Evolutionary conservation across 2,113 vertebrate species (phyloP), one percentile per base, ranked within the genome.

Genomic region (Varanus salvator): DNA sequence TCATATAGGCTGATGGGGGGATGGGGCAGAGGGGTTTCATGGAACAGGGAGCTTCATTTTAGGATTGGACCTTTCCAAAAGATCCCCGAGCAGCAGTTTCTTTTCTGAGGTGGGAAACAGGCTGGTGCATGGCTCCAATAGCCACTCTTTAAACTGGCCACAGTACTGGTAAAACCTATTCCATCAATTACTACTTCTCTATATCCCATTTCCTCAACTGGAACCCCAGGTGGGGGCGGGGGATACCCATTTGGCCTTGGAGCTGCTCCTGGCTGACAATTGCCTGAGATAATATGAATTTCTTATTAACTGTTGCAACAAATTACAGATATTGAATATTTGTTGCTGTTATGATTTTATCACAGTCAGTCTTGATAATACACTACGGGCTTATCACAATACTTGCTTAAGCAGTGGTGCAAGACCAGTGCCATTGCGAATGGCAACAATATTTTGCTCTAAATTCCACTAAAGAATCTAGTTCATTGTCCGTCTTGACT

Each of bases 401-500:
- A n/a, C 27, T 74, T 80, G 64, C 11, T 50, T 52, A 34, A 77
- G 23, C 48, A 54, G 6, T 74, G 57, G 14, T 64, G 54, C 60
- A 8, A 83, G 69, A 57, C 15, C 14, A 48, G 34, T 64, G 9
- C 50, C 21, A n/a, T 14, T 19, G 50, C 44, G 15, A 74, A 80
- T 54, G 86, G 69, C 87, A 12, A 75, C 15, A n/a, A 6, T 17
- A 50, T 86, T 12, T 90, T 91, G 69, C 69, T 48, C 76, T 44
- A 85, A 31, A 9, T 74, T 82, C 0, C 23, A 64, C 15, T 64
- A 19, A 64, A 64, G 17, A 64, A 11, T 64, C 60, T 64, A 27
- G 89, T 91, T 91, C 88, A 7, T 60, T 95, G 72, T 74, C 68
- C 72, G 52, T 44, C 66, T 76, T 93, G 85, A 90, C 52, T 3